phyloP scores from a whole-genome alignment of 1,140 invertebrate genomes.

The Ooceraea biroi region DNA sequence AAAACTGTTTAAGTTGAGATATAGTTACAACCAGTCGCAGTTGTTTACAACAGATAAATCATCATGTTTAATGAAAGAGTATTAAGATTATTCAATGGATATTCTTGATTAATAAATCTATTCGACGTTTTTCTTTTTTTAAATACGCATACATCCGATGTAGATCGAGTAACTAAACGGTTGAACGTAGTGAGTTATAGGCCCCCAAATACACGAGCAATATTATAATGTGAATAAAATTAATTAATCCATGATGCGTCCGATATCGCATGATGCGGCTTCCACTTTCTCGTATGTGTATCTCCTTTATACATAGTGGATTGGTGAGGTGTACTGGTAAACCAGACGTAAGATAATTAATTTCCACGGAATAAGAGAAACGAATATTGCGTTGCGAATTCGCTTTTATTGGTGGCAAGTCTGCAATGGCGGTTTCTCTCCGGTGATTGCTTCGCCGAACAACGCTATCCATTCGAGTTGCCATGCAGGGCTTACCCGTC shows the following conservation, averaged over 20 bases:
- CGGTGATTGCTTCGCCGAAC: constrained; percentile 35
- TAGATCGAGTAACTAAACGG: no score
- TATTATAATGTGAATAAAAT: constrained; percentile 20
- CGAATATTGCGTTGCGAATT: constrained; percentile 76
- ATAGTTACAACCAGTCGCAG: no score
- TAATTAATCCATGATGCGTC: constrained; percentile 77
- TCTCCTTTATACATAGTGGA: neutral
- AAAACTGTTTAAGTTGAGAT: no score
- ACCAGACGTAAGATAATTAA: constrained; percentile 75
- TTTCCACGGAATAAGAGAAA: constrained; percentile 77
- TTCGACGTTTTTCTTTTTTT: no score
- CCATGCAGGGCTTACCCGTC: constrained; percentile 46
- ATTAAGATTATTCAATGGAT: no score
- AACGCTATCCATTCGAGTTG: constrained; percentile 56
- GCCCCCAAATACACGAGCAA: no score
- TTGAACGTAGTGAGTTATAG: no score
- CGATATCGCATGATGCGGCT: constrained; percentile 67
- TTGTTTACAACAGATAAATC: no score
- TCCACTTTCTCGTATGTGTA: constrained; percentile 66
- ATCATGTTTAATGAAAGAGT: no score
- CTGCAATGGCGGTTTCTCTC: constrained; percentile 40
- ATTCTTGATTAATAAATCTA: no score
- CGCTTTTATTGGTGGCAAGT: constrained; percentile 61
- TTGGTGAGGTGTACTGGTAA: neutral
- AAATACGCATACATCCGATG: no score